A percentile compares a stretch with the other conserved stretches of the same genome.
Conservation (phyloP, 2,888 invertebrate species). For the Microchrysa polita region DNA sequence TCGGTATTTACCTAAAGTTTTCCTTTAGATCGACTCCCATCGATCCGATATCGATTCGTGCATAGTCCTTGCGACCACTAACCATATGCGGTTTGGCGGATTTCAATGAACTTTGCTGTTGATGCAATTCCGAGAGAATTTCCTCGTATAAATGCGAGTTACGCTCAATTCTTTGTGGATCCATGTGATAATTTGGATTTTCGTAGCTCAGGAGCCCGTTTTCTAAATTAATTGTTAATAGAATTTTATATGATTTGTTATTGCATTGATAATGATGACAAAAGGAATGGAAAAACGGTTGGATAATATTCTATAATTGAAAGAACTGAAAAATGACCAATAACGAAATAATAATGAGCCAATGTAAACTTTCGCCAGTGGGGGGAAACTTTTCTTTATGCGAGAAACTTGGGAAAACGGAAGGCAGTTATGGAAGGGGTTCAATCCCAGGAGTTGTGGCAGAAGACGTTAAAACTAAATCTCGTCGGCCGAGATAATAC, state of each 20-base stretch:
- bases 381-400: too few relatives aligned
- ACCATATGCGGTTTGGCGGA: slow-evolving; percentile 66
- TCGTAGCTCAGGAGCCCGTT: slow-evolving; percentile 91
- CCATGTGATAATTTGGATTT: slow-evolving; percentile 90
- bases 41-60: slow-evolving; percentile 73
- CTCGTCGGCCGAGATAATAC: too few relatives aligned
- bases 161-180: slow-evolving; percentile 79
- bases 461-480: too few relatives aligned
- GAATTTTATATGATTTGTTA: neutral
- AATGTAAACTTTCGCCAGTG: too few relatives aligned
- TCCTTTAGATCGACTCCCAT: slow-evolving; percentile 74
- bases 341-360: too few relatives aligned
- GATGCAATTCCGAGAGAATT: slow-evolving; percentile 60
- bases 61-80: slow-evolving; percentile 72
- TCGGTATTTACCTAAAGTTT: slow-evolving; percentile 54
- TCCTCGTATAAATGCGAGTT: slow-evolving; percentile 73
- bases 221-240: slow-evolving; percentile 68
- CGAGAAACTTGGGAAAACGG: too few relatives aligned
- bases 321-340: neutral
- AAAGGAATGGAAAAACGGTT: neutral
- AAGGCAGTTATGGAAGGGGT: too few relatives aligned
- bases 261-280: slow-evolving; percentile 23
- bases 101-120: slow-evolving; percentile 52
- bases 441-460: too few relatives aligned
- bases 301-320: neutral